Evolutionary conservation across 2,888 invertebrate species (phyloP).

Genomic region (Agrochola circellaris): DNA sequence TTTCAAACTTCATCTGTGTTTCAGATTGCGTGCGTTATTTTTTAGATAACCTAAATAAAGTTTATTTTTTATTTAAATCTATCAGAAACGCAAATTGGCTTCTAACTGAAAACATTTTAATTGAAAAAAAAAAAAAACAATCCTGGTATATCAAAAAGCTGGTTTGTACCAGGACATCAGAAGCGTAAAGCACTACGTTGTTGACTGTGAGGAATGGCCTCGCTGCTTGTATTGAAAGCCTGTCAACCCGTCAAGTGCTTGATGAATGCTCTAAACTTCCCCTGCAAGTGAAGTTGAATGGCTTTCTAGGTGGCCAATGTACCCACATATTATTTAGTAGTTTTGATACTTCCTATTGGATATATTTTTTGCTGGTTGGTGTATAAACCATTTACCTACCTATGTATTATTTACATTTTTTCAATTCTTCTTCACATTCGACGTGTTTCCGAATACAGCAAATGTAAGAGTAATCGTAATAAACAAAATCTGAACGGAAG

Average conservation of each 20-base stretch:
- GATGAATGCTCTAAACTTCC: conserved; percentile 60
- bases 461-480: background rate
- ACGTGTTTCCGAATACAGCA: background rate
- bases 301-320: conserved; percentile 14
- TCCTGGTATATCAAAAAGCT: background rate
- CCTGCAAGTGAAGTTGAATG: conserved; percentile 27
- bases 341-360: background rate
- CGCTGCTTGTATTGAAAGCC: conserved; percentile 53
- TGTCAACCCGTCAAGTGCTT: conserved; percentile 52
- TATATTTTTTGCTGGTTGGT: background rate
- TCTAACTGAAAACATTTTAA: too few relatives aligned
- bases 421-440: background rate
- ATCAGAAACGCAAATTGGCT: background rate
- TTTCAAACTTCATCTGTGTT: background rate
- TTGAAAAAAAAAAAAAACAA: background rate
- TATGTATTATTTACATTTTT: background rate
- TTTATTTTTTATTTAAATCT: background rate
- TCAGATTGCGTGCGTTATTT: background rate
- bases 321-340: conserved; percentile 2
- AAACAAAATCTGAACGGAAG: background rate
- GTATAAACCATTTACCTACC: background rate
- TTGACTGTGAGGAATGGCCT: conserved; percentile 45
- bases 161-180: conserved; percentile 26
- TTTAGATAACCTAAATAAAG: background rate
- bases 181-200: conserved; percentile 28